Percentiles rank a stretch among this genome's conserved stretches.
phyloP scores from a whole-genome alignment of 2,113 vertebrate species.

The Empidonax alnorum region DNA sequence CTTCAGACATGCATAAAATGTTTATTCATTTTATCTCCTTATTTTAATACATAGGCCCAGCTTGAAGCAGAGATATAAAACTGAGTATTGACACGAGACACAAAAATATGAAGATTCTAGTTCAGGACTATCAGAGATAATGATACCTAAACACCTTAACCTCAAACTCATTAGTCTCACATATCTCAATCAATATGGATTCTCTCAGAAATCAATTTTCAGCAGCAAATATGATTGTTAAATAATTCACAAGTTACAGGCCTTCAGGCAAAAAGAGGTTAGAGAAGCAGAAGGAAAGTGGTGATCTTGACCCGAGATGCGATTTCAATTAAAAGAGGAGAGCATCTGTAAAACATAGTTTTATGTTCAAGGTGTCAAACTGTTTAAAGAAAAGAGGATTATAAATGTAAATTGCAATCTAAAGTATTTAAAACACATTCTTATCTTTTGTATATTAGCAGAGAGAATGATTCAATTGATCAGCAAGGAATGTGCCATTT shows the following conservation, averaged over 20 bases:
- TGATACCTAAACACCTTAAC: slow-evolving; percentile 75
- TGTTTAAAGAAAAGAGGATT: slow-evolving; percentile 55
- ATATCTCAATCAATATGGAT: slow-evolving; percentile 84
- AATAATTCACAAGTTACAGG: slow-evolving; percentile 83
- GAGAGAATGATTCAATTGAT: background rate
- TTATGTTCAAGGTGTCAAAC: slow-evolving; percentile 19
- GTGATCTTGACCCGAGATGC: slow-evolving; percentile 67
- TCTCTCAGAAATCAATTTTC: slow-evolving; percentile 83
- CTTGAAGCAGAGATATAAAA: background rate
- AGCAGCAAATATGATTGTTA: slow-evolving; percentile 84
- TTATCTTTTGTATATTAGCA: background rate
- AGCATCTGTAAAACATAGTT: slow-evolving; percentile 48
- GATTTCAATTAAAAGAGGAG: slow-evolving; percentile 75
- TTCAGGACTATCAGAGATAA: slow-evolving; percentile 67
- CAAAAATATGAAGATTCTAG: slow-evolving; percentile 42
- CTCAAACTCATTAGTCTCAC: slow-evolving; percentile 81
- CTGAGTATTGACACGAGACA: slow-evolving; percentile 43
- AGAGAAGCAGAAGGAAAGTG: slow-evolving; percentile 69
- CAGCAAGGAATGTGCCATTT: background rate
- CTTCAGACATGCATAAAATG: background rate
- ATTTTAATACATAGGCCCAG: background rate
- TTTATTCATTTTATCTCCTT: background rate
- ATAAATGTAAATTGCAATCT: slow-evolving; percentile 29
- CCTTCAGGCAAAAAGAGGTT: slow-evolving; percentile 76
- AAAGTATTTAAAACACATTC: slow-evolving; percentile 24